phyloP scores from a whole-genome alignment of 2,113 vertebrate genomes.

The Heterotilapia buettikoferi region DNA sequence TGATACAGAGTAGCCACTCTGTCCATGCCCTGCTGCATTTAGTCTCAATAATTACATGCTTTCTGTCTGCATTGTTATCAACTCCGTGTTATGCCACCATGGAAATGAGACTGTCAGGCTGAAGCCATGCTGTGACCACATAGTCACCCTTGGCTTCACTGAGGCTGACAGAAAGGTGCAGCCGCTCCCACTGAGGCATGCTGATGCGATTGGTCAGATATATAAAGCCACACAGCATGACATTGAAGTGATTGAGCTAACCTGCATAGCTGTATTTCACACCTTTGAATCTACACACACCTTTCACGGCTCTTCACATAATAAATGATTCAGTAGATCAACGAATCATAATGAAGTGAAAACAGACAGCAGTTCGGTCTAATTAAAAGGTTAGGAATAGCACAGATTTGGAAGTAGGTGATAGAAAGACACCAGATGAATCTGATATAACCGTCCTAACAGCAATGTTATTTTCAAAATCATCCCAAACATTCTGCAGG shows the following conservation, averaged over 20 bases:
- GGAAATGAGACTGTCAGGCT: not conserved
- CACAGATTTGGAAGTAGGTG: not conserved
- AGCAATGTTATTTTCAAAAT: not conserved
- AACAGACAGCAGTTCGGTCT: not conserved
- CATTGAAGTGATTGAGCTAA: not conserved
- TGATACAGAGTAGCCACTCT: not conserved
- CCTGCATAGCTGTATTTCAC: not conserved
- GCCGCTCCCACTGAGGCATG: not conserved
- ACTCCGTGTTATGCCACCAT: not conserved
- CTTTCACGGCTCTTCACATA: not conserved
- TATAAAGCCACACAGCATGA: not conserved
- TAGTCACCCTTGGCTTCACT: not conserved
- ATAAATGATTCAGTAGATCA: not conserved
- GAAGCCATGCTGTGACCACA: not conserved
- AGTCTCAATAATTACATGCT: conserved; percentile 1
- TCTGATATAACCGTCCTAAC: not conserved
- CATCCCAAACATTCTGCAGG: not conserved
- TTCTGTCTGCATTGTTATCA: not conserved
- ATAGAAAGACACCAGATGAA: not conserved
- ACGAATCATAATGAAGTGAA: not conserved
- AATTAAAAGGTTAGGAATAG: not conserved
- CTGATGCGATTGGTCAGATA: not conserved
- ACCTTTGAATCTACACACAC: not conserved
- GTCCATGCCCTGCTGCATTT: not conserved
- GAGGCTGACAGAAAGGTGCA: not conserved